Percentiles rank a stretch among this genome's conserved stretches.
These are phyloP conservation scores for Nothura maculosa DNA, from an alignment of 2,797 vertebrate species.

Conservation along the genomic window DNA sequence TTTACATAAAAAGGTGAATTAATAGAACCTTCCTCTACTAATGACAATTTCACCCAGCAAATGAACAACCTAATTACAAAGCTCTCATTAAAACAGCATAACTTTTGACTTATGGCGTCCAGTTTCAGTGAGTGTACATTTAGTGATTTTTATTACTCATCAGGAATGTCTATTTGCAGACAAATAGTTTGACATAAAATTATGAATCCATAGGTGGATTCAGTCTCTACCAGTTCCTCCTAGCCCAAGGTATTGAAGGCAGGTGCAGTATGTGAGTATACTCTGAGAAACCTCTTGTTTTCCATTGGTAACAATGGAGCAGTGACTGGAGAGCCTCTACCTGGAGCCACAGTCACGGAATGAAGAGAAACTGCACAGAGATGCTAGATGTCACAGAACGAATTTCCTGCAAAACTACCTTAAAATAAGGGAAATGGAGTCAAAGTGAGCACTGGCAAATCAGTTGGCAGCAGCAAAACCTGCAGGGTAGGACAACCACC, in stretches of 20 bases:
- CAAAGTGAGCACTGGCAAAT: not conserved
- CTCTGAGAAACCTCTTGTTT: not conserved
- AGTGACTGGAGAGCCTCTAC: not conserved
- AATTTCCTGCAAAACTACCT: not conserved
- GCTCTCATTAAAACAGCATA: slow-evolving; percentile 24
- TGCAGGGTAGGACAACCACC: not conserved
- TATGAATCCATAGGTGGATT: not conserved
- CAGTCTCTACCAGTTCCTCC: rapidly evolving
- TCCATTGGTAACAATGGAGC: not conserved
- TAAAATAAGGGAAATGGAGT: not conserved
- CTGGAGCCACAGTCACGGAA: not conserved
- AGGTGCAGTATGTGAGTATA: not conserved
- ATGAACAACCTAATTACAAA: slow-evolving; percentile 42
- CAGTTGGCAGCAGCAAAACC: not conserved
- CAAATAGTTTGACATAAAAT: not conserved
- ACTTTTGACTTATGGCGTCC: not conserved
- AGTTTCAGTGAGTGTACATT: slow-evolving; percentile 10
- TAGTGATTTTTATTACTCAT: not conserved
- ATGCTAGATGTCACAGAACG: not conserved
- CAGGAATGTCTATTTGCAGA: not conserved
- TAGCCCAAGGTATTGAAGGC: not conserved
- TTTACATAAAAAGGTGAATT: slow-evolving; percentile 55
- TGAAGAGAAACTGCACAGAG: not conserved
- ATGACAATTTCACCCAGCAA: slow-evolving; percentile 53
- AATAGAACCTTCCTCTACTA: slow-evolving; percentile 48